Conservation (phyloP, 2,888 invertebrate species). For the Cerastis leucographa region DNA sequence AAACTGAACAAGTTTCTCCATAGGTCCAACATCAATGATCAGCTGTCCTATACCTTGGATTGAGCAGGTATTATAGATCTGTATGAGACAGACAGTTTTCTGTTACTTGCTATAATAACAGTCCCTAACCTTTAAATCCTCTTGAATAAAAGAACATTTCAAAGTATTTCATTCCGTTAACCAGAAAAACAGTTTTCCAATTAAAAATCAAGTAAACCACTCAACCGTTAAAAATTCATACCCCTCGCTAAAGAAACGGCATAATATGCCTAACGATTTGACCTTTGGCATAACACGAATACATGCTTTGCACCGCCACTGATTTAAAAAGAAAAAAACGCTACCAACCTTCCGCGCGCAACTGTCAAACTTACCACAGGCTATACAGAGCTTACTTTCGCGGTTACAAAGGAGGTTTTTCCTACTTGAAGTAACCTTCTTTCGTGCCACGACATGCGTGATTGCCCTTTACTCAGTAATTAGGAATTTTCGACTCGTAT, state of each 20-base stretch:
- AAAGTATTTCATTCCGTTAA: constrained; percentile 12
- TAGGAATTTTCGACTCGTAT: constrained; percentile 73
- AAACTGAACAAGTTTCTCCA: too few relatives aligned
- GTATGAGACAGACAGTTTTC: too few relatives aligned
- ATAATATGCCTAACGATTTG: constrained; percentile 72
- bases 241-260: constrained; percentile 65
- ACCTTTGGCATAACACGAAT: constrained; percentile 86
- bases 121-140: too few relatives aligned
- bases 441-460: constrained; percentile 77
- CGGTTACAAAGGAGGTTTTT: constrained; percentile 61
- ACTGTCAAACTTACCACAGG: constrained; percentile 63
- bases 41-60: too few relatives aligned
- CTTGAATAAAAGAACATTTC: background rate
- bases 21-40: too few relatives aligned
- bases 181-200: constrained; percentile 41
- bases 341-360: constrained; percentile 47
- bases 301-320: constrained; percentile 67
- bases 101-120: too few relatives aligned
- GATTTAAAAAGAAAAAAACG: constrained; percentile 74
- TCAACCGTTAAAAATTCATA: constrained; percentile 55
- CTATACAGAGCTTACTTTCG: constrained; percentile 55
- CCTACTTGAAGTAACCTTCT: constrained; percentile 70
- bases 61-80: too few relatives aligned
- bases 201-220: constrained; percentile 52
- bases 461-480: constrained; percentile 79